These are phyloP conservation scores for Megamerina dolium DNA, from an alignment of 2,888 invertebrate genomes.

Conservation along the genomic window DNA sequence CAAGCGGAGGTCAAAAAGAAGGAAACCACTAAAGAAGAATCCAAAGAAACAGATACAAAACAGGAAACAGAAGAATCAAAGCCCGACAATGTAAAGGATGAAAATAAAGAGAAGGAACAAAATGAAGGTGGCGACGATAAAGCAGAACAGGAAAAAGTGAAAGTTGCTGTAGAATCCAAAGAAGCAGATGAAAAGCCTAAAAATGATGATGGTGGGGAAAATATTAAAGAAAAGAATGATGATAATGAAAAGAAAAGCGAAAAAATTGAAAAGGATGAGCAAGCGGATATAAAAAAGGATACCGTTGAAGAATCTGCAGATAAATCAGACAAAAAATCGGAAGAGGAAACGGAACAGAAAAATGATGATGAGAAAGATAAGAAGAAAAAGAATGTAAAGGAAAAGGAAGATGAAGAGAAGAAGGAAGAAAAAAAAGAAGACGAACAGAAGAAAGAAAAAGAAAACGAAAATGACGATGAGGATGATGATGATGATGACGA, in stretches of 20 bases:
- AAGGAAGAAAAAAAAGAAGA: not conserved
- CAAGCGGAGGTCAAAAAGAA: not conserved
- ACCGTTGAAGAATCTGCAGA: slow-evolving; percentile 3
- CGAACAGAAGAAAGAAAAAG: not conserved
- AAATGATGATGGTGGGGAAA: slow-evolving; percentile 2
- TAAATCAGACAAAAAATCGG: slow-evolving; percentile 7
- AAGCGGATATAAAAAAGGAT: not conserved
- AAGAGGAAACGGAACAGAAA: slow-evolving; percentile 11
- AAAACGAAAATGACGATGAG: not conserved
- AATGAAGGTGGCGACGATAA: slow-evolving; percentile 12
- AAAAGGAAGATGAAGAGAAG: slow-evolving; percentile 13
- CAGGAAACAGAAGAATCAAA: slow-evolving; percentile 6
- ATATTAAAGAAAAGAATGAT: slow-evolving; percentile 6
- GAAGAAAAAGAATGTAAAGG: not conserved
- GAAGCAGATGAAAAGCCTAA: not conserved
- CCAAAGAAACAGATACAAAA: slow-evolving; percentile 6
- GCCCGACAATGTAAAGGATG: slow-evolving; percentile 1
- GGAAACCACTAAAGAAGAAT: slow-evolving; percentile 6
- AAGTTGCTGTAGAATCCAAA: slow-evolving; percentile 2
- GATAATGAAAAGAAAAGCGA: slow-evolving; percentile 3
- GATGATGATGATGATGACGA: not conserved
- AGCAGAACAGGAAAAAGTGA: slow-evolving; percentile 5
- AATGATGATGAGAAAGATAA: slow-evolving; percentile 10
- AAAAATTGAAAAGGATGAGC: not conserved
- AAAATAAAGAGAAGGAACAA: slow-evolving; percentile 9